Conservation (phyloP, 2,113 vertebrate genomes). For the Sorex fumeus region DNA sequence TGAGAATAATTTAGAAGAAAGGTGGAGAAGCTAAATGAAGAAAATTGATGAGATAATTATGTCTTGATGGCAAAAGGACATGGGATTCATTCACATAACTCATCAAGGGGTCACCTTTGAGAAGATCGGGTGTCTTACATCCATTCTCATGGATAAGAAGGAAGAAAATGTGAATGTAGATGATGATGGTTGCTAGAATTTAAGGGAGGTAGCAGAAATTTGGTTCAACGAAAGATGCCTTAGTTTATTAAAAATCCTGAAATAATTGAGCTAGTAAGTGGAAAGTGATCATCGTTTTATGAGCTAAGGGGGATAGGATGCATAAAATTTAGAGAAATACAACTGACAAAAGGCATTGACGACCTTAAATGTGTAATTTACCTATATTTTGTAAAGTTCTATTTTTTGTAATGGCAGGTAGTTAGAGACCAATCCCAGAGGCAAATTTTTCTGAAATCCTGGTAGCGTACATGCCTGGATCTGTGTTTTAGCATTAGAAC, state of each 20-base stretch:
- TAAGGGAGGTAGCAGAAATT: neutral
- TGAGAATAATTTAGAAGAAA: constrained; percentile 16
- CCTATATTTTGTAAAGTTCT: neutral
- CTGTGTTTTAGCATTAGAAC: neutral
- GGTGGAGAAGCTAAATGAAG: neutral
- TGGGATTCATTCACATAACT: neutral
- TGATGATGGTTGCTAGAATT: neutral
- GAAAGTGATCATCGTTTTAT: neutral
- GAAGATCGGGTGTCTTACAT: neutral
- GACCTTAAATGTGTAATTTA: neutral
- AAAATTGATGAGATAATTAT: neutral
- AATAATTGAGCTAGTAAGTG: neutral
- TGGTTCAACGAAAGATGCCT: neutral
- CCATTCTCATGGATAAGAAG: neutral
- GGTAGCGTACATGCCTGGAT: neutral
- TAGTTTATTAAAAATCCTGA: neutral
- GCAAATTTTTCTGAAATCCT: neutral
- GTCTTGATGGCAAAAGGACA: neutral
- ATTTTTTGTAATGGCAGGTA: neutral
- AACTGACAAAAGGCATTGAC: neutral
- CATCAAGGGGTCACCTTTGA: constrained; percentile 21
- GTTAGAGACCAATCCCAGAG: neutral
- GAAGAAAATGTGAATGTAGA: neutral
- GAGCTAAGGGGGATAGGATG: neutral
- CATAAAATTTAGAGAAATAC: neutral